A percentile compares a stretch with the other conserved stretches of the same genome.
phyloP scores from a whole-genome alignment of 2,113 vertebrate species.

The Petaurus breviceps region DNA sequence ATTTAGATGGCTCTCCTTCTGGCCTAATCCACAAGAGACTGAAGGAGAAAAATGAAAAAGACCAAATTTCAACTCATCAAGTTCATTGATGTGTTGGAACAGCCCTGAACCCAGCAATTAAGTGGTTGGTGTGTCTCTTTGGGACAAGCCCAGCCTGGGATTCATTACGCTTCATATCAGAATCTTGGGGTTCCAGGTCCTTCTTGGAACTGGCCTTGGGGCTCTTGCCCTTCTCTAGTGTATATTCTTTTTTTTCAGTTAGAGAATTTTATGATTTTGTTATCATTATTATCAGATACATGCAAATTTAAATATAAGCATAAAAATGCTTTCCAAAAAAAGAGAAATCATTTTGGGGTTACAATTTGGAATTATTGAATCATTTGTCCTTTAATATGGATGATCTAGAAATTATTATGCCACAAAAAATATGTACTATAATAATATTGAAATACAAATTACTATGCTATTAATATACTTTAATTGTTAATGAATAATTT shows the following conservation, averaged over 20 bases:
- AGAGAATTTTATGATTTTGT: neutral
- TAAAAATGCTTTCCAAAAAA: conserved; percentile 23
- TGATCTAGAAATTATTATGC: neutral
- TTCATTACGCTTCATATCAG: neutral
- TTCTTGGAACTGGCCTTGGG: neutral
- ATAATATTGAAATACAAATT: no score
- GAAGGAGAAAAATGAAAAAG: neutral
- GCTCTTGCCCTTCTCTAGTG: neutral
- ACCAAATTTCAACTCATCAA: neutral
- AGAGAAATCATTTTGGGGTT: conserved; percentile 30
- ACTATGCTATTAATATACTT: no score
- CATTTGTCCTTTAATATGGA: conserved; percentile 1
- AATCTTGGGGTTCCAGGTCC: neutral
- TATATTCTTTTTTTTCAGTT: neutral
- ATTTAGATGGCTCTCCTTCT: neutral
- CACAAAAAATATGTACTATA: no score
- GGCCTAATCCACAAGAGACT: neutral
- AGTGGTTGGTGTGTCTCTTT: neutral
- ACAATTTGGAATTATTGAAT: conserved; percentile 31
- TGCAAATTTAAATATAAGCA: conserved; percentile 33
- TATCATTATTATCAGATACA: conserved; percentile 12
- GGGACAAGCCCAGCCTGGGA: neutral
- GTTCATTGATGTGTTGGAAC: neutral
- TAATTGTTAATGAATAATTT: no score
- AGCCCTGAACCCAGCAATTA: neutral